These are phyloP conservation scores for Silurus asotus DNA, from an alignment of 2,113 vertebrate species.

Conservation along the genomic window DNA sequence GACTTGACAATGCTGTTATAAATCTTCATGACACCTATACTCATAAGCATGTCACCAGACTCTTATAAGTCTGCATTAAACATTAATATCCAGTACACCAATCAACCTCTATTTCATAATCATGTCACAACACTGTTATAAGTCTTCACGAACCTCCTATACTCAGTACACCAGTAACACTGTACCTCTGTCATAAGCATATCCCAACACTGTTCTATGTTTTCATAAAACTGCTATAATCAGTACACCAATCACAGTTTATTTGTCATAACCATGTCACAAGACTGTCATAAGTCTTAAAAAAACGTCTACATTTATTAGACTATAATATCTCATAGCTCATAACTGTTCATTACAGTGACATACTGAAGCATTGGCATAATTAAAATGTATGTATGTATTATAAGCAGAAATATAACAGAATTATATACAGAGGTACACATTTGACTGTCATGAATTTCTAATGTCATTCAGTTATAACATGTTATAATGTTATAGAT, in stretches of 20 bases:
- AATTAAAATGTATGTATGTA: background rate
- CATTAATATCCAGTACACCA: no score
- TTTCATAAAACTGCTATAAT: background rate
- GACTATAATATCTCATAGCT: background rate
- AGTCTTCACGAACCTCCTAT: background rate
- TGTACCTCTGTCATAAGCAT: background rate
- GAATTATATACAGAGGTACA: background rate
- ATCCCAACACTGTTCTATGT: background rate
- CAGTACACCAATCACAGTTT: background rate
- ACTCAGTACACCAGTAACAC: background rate
- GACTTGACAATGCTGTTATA: no score
- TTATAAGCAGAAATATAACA: background rate
- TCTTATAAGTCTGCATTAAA: no score
- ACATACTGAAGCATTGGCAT: background rate
- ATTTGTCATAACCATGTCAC: background rate
- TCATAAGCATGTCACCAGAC: no score
- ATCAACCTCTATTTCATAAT: background rate
- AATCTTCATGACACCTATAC: no score
- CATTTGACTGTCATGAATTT: background rate
- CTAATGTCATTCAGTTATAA: background rate
- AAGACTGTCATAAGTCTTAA: background rate
- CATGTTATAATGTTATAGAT: background rate
- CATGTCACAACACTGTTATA: background rate
- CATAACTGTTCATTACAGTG: background rate
- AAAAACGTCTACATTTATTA: background rate